A percentile compares a stretch with the other conserved stretches of the same genome.
Conservation (phyloP, 2,113 vertebrate species). For the Oreochromis tanganicae region DNA sequence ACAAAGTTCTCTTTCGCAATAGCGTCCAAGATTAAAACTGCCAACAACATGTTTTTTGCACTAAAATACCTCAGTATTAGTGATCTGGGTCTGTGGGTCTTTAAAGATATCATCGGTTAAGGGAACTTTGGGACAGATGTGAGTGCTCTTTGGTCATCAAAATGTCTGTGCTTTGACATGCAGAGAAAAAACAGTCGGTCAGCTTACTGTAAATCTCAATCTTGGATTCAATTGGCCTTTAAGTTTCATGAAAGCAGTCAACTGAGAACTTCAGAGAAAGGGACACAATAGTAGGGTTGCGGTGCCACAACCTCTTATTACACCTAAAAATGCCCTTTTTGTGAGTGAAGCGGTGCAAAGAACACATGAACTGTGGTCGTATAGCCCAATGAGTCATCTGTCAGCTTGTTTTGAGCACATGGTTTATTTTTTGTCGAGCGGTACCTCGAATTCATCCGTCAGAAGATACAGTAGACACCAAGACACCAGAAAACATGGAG, state of each 20-base stretch:
- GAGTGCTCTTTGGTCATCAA: background rate
- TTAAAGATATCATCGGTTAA: background rate
- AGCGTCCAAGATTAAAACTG: background rate
- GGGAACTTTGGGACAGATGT: background rate
- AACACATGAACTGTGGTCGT: slow-evolving; percentile 21
- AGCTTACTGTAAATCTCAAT: background rate
- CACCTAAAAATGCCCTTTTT: slow-evolving; percentile 48
- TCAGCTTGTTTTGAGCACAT: background rate
- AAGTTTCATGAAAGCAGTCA: slow-evolving; percentile 17
- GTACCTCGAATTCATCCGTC: background rate
- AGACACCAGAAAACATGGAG: background rate
- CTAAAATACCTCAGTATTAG: background rate
- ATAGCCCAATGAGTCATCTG: background rate
- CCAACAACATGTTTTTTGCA: background rate
- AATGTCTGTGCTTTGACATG: background rate
- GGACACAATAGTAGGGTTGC: slow-evolving; percentile 44
- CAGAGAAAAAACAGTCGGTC: background rate
- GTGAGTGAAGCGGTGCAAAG: background rate
- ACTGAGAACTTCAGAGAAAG: slow-evolving; percentile 1
- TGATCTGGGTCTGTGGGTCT: background rate
- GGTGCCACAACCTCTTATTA: slow-evolving; percentile 52
- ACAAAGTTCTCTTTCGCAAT: background rate
- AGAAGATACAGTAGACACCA: background rate
- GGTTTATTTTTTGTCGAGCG: background rate
- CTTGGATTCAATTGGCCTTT: background rate